Base-by-base conservation (phyloP, 2,797 vertebrate species). In the Alosa sapidissima region DNA sequence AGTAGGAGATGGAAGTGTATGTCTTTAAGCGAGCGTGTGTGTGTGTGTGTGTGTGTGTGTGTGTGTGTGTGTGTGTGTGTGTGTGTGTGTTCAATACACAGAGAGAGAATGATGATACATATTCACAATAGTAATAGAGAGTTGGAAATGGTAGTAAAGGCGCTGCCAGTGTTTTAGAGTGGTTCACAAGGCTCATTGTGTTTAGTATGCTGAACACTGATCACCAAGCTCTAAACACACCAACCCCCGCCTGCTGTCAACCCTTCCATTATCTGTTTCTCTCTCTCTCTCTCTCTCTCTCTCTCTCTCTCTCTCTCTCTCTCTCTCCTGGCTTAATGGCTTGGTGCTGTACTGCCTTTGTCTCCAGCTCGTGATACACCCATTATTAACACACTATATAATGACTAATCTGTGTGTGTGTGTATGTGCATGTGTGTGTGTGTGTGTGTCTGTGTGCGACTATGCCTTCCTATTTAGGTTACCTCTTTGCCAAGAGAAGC, bases 261-360 rank as follows among this genome's bases (percentile, higher is more conserved):
- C 28, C 65, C 65, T 36, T 13, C 28, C 65, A 14, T 33, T 72
- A 28, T 41, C 24, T 72, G 28, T 72, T 9, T 72, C 62, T 68
- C 62, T 33, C 72, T 45, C 78, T 81, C 82, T 52, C 68, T 68
- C 48, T 28, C 82, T 83, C 0, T 48, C 45, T 72, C 24, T 72
- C 65, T 72, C 65, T 36, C 75, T 54, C 78, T 81, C 82, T 54
- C 72, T 72, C 49, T 33, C 82, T 83, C 1, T 65, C 33, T 65
- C 28, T 28, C 6, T 83, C 49, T 36, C 4, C 16, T 11, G 49
- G 81, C 81, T 48, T 48, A 83, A 83, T 55, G 47, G 52, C 45
- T 83, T 83, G 51, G n/a, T 47, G 47, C 51, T 72, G 47, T 81
- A 49, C 9, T 24, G 81, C 81, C 65, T 72, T 72, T 72, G 65